A percentile compares a stretch with the other conserved stretches of the same genome.
These are phyloP conservation scores for Anniella stebbinsi DNA, from an alignment of 2,797 vertebrate genomes.

Conservation along the genomic window DNA sequence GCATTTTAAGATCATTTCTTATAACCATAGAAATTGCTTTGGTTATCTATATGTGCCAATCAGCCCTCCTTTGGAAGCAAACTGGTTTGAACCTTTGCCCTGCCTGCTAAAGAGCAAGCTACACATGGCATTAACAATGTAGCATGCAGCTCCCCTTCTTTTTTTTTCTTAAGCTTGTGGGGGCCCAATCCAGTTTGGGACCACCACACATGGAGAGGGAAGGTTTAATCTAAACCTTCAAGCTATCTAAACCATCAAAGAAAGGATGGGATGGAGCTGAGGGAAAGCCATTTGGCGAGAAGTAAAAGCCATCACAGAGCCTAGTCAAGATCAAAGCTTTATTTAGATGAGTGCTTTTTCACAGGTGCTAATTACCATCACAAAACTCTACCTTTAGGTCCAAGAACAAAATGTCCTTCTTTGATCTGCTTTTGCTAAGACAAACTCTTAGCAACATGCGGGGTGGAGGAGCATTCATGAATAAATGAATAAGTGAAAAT, in stretches of 20 bases:
- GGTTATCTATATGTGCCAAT: not conserved
- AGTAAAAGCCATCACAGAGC: not conserved
- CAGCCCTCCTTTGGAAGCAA: not conserved
- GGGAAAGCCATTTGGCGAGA: not conserved
- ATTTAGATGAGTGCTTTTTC: conserved; percentile 27
- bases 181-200: no score
- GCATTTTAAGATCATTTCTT: not conserved
- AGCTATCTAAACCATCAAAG: not conserved
- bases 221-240: not conserved
- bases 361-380: conserved; percentile 15
- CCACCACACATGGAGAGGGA: no score
- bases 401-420: conserved; percentile 5
- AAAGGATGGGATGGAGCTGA: not conserved
- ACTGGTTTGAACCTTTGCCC: not conserved
- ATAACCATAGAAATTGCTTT: not conserved
- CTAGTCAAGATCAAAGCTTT: not conserved
- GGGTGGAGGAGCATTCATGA: conserved; percentile 3
- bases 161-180: no score
- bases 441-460: conserved; percentile 4
- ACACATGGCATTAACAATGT: not conserved
- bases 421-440: conserved; percentile 27
- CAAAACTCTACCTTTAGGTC: conserved; percentile 9
- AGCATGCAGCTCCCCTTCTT: no score
- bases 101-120: not conserved
- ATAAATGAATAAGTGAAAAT: conserved; percentile 28